Base-by-base conservation (phyloP, 1,140 invertebrate species). In the Drosophila sulfurigaster region DNA sequence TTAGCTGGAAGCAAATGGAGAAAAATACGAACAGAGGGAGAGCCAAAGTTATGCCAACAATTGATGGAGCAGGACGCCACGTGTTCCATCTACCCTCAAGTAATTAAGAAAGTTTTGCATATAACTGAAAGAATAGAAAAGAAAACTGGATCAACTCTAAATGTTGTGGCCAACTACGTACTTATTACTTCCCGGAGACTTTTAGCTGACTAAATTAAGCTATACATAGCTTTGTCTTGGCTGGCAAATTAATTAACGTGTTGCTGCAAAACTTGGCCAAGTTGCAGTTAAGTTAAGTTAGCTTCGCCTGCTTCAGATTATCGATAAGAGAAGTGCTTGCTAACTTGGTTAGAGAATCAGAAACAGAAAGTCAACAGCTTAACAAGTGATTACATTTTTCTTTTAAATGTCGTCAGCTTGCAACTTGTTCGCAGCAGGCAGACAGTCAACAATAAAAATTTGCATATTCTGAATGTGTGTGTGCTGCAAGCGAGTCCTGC, bases 71-170 rank as follows among this genome's bases (percentile, higher is more conserved):
- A 52, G 1, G 1, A 6, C 25, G 51, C 13, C 51, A n/a, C 20
- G 20, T 10, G 35, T 4, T 48, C 11, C 43, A 43, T 2, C 10
- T 43, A 49, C n/a, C 30, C 43, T 28, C 80, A 78, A 38, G 59
- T 89, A 87, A 87, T 88, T 87, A 88, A 88, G 68, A 87, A 87
- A 87, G 83, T 87, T 87, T 87, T 69, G 77, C 80, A 87, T 78
- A 63, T 70, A 75, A 74, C 52, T 25, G 30, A 54, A 16, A n/a
- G 48, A 7, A 60, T 48, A 16, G 30, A 30, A 38, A 30, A 25
- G 20, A 30, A n/a, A 48, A 32, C 30, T 41, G 54, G 11, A 38
- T 20, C 15, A 41, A 43, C 54, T 57, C 35, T 41, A 16, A 41
- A 54, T 54, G 30, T 35, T 15, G 30, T 54, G 51, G n/a, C 51